These are phyloP conservation scores for Phthorimaea operculella DNA, from an alignment of 1,140 invertebrate genomes.

Conservation along the genomic window DNA sequence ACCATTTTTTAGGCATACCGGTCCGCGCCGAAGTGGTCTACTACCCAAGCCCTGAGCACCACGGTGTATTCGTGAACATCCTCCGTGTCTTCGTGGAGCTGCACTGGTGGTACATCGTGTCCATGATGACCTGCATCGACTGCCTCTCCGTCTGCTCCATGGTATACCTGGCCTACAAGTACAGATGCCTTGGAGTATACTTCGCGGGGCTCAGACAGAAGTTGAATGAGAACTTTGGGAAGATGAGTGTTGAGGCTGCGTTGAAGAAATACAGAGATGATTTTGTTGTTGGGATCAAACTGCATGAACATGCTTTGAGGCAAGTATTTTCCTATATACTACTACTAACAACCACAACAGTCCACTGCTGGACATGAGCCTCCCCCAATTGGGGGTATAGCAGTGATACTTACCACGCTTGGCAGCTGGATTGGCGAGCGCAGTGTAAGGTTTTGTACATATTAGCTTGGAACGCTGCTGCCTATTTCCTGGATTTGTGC, in stretches of 20 bases:
- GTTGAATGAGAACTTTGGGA: conserved; percentile 5
- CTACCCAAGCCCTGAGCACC: conserved; percentile 16
- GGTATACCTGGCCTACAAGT: conserved; percentile 28
- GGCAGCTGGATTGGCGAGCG: no score
- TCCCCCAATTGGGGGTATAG: no score
- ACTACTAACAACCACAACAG: no score
- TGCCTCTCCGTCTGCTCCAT: conserved; percentile 23
- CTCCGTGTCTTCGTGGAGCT: conserved; percentile 23
- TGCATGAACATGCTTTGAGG: conserved; percentile 28
- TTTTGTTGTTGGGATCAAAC: conserved; percentile 28
- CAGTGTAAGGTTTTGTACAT: no score
- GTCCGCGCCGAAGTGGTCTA: conserved; percentile 34
- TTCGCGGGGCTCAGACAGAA: conserved; percentile 23
- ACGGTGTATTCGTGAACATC: conserved; percentile 26
- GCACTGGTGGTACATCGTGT: conserved; percentile 32
- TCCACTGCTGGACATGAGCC: no score
- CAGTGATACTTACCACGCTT: no score
- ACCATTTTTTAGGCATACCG: conserved; percentile 28
- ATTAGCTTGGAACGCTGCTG: no score
- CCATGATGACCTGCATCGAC: conserved; percentile 30
- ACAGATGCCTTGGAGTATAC: conserved; percentile 24
- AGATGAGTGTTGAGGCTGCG: conserved; percentile 2
- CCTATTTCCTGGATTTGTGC: no score
- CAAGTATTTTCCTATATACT: background rate
- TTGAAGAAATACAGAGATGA: conserved; percentile 21